Evolutionary conservation across 2,113 vertebrate species (phyloP).

Genomic region (Myocastor coypus): DNA sequence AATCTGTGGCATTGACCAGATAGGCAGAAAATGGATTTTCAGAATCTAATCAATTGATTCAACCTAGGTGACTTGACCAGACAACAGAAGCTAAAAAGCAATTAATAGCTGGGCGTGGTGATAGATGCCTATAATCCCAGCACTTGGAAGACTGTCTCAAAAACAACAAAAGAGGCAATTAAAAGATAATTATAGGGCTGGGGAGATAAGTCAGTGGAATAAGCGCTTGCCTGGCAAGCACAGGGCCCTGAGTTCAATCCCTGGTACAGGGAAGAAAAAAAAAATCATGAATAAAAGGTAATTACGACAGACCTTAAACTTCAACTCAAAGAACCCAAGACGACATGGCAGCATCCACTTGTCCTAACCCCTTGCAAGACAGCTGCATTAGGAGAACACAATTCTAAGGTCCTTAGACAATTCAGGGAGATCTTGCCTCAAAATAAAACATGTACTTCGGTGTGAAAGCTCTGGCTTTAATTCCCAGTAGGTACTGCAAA

Average conservation of each 20-base stretch:
- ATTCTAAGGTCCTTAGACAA: too few relatives aligned
- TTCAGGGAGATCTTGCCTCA: too few relatives aligned
- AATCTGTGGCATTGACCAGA: neutral
- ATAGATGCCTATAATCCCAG: too few relatives aligned
- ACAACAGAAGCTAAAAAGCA: slow-evolving; percentile 37
- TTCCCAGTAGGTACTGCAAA: neutral
- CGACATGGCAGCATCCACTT: neutral
- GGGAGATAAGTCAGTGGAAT: too few relatives aligned
- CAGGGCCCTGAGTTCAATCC: too few relatives aligned
- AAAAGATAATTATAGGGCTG: too few relatives aligned
- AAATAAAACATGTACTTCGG: neutral
- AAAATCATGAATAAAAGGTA: neutral
- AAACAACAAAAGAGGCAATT: too few relatives aligned
- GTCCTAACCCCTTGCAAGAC: neutral
- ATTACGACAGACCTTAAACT: neutral
- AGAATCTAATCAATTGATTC: neutral
- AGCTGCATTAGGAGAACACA: neutral
- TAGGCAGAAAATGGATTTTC: neutral
- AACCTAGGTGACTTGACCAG: neutral
- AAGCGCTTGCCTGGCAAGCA: too few relatives aligned
- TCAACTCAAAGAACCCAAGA: neutral
- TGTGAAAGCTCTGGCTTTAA: neutral
- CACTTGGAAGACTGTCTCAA: too few relatives aligned
- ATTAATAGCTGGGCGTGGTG: neutral
- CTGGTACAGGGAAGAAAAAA: too few relatives aligned